Evolutionary conservation across 2,113 vertebrate species (phyloP), one percentile per base, ranked within the genome.

Genomic region (Perca flavescens): DNA sequence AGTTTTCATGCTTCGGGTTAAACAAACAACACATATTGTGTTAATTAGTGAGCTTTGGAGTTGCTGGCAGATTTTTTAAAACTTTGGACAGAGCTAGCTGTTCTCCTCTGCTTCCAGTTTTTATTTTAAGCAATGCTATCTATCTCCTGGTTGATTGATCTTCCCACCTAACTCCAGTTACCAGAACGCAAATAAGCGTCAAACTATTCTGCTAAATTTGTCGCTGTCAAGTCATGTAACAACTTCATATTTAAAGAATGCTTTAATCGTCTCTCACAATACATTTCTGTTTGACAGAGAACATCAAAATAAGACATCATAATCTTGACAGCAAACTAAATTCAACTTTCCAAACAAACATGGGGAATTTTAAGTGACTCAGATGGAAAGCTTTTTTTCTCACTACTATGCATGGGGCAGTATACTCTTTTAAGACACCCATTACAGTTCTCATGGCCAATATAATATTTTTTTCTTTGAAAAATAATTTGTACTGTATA

Each of bases 251-350:
- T 89, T 79, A 80, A 89, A 90, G 73, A 87, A 83, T n/a, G n/a
- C 66, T 90, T 93, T 92, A 83, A 87, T 92, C 3, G 46, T 88
- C 64, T 82, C 77, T 80, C 77, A 92, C 77, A 77, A 88, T 83
- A 87, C 85, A 85, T 86, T 68, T 79, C 36, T 75, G 79, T 88
- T 79, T 70, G 76, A 92, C 89, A 89, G 52, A 82, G 69, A 89
- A 89, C 79, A 82, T 84, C 62, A 75, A 84, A 89, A 82, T 74
- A 81, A 92, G 80, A 89, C 81, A 61, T 79, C n/a, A 53, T 21
- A 57, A 80, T n/a, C 53, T 73, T 73, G 61, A 82, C 47, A 69
- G 80, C 50, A 65, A 84, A 88, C 80, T 74, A 76, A 80, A 79
- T 50, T 15, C 46, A 66, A 81, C 66, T 31, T 72, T 65, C 63